phyloP scores from a whole-genome alignment of 2,888 invertebrate genomes.

The Xanthorhoe spadicearia region DNA sequence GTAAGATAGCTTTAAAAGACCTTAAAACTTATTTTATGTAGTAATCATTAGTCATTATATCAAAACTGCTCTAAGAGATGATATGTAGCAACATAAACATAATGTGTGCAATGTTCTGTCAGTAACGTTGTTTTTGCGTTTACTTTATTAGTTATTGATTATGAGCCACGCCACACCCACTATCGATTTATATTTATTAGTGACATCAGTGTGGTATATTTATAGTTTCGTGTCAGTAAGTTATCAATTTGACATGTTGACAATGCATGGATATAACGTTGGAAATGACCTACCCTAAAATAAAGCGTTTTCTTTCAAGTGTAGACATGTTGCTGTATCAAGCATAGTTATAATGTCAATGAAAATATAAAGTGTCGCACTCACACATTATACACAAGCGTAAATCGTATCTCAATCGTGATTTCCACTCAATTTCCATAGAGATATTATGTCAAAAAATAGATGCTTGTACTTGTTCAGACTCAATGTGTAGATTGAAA shows the following conservation, averaged over 20 bases:
- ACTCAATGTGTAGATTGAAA: neutral
- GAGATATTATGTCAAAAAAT: neutral
- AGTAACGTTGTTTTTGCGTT: conserved; percentile 35
- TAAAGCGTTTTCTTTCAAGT: too few relatives aligned
- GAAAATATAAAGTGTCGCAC: too few relatives aligned
- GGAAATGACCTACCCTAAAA: neutral
- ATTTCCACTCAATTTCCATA: neutral
- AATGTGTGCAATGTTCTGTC: conserved; percentile 27
- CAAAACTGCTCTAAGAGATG: neutral
- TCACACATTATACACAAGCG: too few relatives aligned
- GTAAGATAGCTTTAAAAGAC: neutral
- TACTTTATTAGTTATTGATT: conserved; percentile 36
- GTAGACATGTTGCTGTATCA: too few relatives aligned
- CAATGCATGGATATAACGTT: neutral
- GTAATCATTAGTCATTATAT: neutral
- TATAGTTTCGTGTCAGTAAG: conserved; percentile 12
- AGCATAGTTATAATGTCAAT: too few relatives aligned
- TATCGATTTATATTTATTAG: conserved; percentile 44
- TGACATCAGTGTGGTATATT: conserved; percentile 45
- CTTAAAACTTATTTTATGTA: neutral
- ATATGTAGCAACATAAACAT: conserved; percentile 5
- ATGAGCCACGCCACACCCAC: conserved; percentile 42
- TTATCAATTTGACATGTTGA: conserved; percentile 3
- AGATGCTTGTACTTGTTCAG: neutral
- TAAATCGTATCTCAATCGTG: too few relatives aligned